A percentile compares a stretch with the other conserved stretches of the same genome.
phyloP scores from a whole-genome alignment of 92 coral and sea anemone genomes.

The Actinernus sp. region DNA sequence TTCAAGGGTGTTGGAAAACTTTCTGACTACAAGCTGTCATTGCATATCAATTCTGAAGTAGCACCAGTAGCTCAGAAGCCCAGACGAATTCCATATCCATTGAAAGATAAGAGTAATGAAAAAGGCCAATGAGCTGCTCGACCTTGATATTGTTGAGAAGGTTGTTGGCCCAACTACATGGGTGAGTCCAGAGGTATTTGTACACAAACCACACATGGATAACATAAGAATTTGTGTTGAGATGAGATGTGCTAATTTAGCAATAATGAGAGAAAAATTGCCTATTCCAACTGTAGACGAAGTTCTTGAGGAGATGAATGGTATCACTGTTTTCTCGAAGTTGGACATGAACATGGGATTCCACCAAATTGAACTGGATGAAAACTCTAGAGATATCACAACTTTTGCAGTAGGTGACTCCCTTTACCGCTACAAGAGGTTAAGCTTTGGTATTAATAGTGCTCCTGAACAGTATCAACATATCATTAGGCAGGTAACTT shows the following conservation, averaged over 20 bases:
- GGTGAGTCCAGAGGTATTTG: constrained; percentile 47
- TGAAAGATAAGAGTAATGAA: constrained; percentile 10
- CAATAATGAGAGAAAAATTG: constrained; percentile 47
- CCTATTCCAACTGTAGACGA: constrained; percentile 67
- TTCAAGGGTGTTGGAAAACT: constrained; percentile 28
- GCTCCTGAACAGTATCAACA: constrained; percentile 52
- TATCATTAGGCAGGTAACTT: constrained; percentile 62
- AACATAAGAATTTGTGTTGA: constrained; percentile 57
- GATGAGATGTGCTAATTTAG: constrained; percentile 71
- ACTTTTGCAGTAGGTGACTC: constrained; percentile 66
- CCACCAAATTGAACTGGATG: constrained; percentile 58
- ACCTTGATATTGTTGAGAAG: constrained; percentile 6
- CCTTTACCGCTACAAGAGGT: constrained; percentile 36
- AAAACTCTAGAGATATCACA: constrained; percentile 69
- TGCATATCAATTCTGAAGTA: constrained; percentile 3
- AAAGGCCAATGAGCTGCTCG: background rate
- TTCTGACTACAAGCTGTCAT: constrained; percentile 2
- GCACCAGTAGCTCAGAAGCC: constrained; percentile 16
- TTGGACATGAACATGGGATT: constrained; percentile 67
- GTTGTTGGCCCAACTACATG: constrained; percentile 34
- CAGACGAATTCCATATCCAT: constrained; percentile 4
- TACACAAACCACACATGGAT: constrained; percentile 36
- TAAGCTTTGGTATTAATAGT: constrained; percentile 41
- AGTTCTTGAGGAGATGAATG: constrained; percentile 61
- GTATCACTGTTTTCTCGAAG: constrained; percentile 55